Evolutionary conservation across 1,140 invertebrate genomes (phyloP), one percentile per base, ranked within the genome.

Genomic region (Phortica variegata): DNA sequence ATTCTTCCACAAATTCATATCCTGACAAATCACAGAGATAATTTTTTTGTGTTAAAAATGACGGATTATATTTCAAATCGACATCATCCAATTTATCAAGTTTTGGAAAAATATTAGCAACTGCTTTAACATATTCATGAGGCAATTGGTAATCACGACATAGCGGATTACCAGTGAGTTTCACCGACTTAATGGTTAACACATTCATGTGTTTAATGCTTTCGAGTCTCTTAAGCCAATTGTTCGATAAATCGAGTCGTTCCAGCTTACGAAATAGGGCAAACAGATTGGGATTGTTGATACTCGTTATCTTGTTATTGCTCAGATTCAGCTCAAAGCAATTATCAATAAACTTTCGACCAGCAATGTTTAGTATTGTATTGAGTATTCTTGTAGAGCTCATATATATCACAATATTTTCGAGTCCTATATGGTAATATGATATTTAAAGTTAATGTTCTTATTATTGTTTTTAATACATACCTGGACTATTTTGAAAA

Each of bases 111-210:
- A 81, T 51, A 34, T 76, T 56, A 31, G 47, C 76, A 0, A 79
- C 50, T 3, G 77, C 72, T 23, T 54, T 61, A 1, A 81, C 54
- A 47, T 82, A 82, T 9, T 77, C 66, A 2, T 65, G 61, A 1
- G 75, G 65, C 23, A 77, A 58, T 2, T 58, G 69, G 37, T 77
- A 81, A 26, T 79, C 76, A 1, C 47, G 36, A 31, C 80, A 82
- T 0, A 82, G 45, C 0, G 77, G 79, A 57, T 82, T 82, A 0
- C 79, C 80, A 40, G 81, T 76, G 9, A 82, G 52, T 0, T 46
- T 49, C n/a, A 81, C 43, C 0, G 69, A 61, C 37, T 61, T 73
- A 2, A 73, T 34, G 0, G 57, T 58, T 7, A 73, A 26, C 8
- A 52, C 43, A 2, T 49, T 42, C 0, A 73, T 21, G 4, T 49